phyloP scores from a whole-genome alignment of 1,140 invertebrate genomes.

The Drosophila melanica region DNA sequence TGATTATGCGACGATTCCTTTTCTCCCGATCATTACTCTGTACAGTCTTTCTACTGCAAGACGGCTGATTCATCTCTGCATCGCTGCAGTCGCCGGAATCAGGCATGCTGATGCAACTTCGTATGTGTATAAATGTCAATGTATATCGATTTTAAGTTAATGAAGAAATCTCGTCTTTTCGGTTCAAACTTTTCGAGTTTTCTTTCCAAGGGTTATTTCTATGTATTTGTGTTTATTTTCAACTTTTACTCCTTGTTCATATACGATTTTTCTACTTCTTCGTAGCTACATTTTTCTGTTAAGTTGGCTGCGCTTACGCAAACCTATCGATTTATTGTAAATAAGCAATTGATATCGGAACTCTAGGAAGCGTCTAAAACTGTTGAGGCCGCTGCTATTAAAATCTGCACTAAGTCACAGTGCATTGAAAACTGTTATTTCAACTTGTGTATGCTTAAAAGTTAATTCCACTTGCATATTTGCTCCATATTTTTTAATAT shows the following conservation, averaged over 20 bases:
- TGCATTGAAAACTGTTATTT: constrained; percentile 14
- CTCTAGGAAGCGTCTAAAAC: constrained; percentile 34
- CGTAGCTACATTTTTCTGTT: constrained; percentile 43
- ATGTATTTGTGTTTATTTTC: constrained; percentile 47
- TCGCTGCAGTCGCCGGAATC: constrained; percentile 67
- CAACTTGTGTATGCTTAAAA: neutral
- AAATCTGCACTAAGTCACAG: constrained; percentile 9
- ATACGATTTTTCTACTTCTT: constrained; percentile 57
- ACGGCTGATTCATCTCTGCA: constrained; percentile 65
- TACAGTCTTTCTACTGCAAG: constrained; percentile 52
- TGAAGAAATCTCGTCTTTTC: constrained; percentile 10
- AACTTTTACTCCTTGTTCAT: constrained; percentile 48
- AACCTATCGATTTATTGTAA: constrained; percentile 42
- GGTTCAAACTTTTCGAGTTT: constrained; percentile 2
- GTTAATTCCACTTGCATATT: neutral
- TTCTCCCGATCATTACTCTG: constrained; percentile 43
- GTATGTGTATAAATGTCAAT: constrained; percentile 46
- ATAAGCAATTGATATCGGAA: constrained; percentile 33
- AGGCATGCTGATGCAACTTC: constrained; percentile 77
- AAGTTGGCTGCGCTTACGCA: constrained; percentile 53
- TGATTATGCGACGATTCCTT: constrained; percentile 76
- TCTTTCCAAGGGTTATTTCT: constrained; percentile 10
- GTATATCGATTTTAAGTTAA: constrained; percentile 3
- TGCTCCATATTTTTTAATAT: neutral
- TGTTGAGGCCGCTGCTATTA: constrained; percentile 21